Percentiles rank a stretch among this genome's conserved stretches.
Conservation (phyloP, 2,888 invertebrate species). For the Plagodis pulveraria region DNA sequence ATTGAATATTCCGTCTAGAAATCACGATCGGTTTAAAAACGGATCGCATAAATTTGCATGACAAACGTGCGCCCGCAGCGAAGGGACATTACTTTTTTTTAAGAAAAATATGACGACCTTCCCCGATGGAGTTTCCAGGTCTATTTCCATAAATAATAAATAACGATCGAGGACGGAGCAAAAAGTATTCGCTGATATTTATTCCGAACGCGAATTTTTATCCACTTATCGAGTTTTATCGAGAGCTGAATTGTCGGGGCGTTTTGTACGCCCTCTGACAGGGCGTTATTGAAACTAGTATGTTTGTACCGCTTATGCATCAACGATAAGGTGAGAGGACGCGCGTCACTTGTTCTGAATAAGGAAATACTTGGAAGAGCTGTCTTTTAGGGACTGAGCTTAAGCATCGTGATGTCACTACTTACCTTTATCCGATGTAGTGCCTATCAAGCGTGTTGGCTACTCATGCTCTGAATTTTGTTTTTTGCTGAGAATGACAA, state of each 20-base stretch:
- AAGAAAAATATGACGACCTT: conserved; percentile 83
- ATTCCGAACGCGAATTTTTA: conserved; percentile 77
- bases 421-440: not conserved
- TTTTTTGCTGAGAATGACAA: too few relatives aligned
- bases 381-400: not conserved
- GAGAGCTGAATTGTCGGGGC: conserved; percentile 36
- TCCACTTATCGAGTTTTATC: conserved; percentile 74
- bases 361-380: not conserved
- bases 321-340: conserved; percentile 17
- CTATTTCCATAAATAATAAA: conserved; percentile 84
- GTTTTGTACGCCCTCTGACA: conserved; percentile 25
- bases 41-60: conserved; percentile 83
- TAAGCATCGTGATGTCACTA: not conserved
- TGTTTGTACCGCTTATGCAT: conserved; percentile 32
- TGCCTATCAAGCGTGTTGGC: not conserved
- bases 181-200: conserved; percentile 77
- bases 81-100: conserved; percentile 78
- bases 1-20: conserved; percentile 77
- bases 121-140: conserved; percentile 76
- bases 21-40: conserved; percentile 79
- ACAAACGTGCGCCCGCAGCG: conserved; percentile 69
- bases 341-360: conserved; percentile 7
- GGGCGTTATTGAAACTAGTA: conserved; percentile 31
- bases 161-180: conserved; percentile 77
- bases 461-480: too few relatives aligned